These are phyloP conservation scores for Anoplius nigerrimus DNA, from an alignment of 2,888 invertebrate species.

Conservation along the genomic window DNA sequence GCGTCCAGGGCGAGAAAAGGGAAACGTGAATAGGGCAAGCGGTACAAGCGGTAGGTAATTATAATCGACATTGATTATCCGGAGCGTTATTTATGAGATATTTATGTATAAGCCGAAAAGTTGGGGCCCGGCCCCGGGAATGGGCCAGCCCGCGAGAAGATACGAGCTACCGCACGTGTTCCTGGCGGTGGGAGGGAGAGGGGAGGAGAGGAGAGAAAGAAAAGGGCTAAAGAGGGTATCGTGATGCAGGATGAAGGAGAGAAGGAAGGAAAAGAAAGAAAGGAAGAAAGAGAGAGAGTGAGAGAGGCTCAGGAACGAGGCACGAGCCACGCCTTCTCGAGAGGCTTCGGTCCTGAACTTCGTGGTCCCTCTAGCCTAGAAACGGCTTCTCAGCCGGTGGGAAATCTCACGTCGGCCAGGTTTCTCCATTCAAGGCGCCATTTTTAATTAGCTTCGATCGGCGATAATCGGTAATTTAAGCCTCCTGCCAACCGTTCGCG, in stretches of 20 bases:
- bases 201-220: conserved; percentile 6
- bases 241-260: not conserved
- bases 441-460: conserved; percentile 49
- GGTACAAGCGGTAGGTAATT: conserved; percentile 56
- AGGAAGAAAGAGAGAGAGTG: conserved; percentile 32
- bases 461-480: conserved; percentile 44
- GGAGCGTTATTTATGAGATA: conserved; percentile 66
- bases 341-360: conserved; percentile 29
- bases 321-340: conserved; percentile 52
- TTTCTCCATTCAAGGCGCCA: conserved; percentile 21
- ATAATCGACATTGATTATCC: conserved; percentile 62
- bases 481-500: too few relatives aligned
- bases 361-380: conserved; percentile 50
- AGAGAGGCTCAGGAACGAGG: conserved; percentile 34
- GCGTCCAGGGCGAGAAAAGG: conserved; percentile 4
- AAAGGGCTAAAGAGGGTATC: conserved; percentile 5
- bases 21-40: conserved; percentile 20
- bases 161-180: conserved; percentile 31
- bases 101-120: conserved; percentile 65
- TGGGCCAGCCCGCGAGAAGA: conserved; percentile 28
- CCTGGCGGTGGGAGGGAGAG: conserved; percentile 7
- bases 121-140: conserved; percentile 24
- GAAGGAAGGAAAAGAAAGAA: conserved; percentile 13
- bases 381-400: conserved; percentile 34
- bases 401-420: conserved; percentile 28